These are phyloP conservation scores for Oreonectes daqikongensis DNA, from an alignment of 2,797 vertebrate species.

Conservation along the genomic window DNA sequence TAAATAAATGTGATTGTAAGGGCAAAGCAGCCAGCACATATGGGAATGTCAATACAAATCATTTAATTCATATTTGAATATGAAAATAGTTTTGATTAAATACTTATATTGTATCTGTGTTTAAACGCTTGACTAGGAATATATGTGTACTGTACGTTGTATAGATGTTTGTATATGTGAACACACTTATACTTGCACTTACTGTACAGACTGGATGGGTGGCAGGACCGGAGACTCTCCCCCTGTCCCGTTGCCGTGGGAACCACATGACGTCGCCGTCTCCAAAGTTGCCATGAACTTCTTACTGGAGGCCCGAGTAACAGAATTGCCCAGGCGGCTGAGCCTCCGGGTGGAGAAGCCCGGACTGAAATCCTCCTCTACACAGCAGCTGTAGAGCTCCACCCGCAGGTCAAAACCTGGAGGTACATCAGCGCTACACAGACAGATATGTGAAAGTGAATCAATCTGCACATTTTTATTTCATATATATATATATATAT, in stretches of 20 bases:
- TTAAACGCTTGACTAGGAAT: background rate
- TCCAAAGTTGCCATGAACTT: constrained; percentile 79
- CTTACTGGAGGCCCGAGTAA: constrained; percentile 81
- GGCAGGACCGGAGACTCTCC: constrained; percentile 67
- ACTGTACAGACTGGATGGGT: constrained; percentile 68
- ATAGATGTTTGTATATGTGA: background rate
- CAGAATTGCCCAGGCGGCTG: constrained; percentile 80
- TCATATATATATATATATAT: too few relatives aligned
- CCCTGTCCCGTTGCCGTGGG: constrained; percentile 43
- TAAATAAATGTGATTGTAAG: too few relatives aligned
- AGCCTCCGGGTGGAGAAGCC: constrained; percentile 72
- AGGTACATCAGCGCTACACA: constrained; percentile 72
- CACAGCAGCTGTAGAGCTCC: constrained; percentile 83
- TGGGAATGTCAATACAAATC: too few relatives aligned
- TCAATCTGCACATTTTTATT: too few relatives aligned
- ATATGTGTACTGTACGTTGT: too few relatives aligned
- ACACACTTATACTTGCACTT: constrained; percentile 51
- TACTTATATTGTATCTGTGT: too few relatives aligned
- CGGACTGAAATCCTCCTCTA: constrained; percentile 72
- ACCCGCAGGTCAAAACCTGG: constrained; percentile 82
- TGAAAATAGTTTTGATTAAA: too few relatives aligned
- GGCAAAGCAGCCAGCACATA: background rate
- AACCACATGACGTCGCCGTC: constrained; percentile 67
- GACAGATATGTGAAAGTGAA: constrained; percentile 12
- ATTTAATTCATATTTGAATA: too few relatives aligned